These are phyloP conservation scores for Aethes cnicana DNA, from an alignment of 2,888 invertebrate species.

Conservation along the genomic window DNA sequence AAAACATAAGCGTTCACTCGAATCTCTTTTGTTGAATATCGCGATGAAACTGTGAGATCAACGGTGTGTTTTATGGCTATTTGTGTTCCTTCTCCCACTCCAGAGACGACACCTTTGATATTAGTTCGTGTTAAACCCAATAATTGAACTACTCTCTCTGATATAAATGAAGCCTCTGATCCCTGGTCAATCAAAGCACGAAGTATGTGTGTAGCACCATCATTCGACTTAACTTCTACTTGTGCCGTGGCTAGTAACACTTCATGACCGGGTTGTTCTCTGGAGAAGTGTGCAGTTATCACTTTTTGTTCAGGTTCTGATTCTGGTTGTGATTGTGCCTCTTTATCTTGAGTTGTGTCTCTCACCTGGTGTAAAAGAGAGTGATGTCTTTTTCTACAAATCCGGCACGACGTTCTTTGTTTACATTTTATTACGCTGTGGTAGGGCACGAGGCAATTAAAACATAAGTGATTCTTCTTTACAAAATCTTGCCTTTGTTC, in stretches of 20 bases:
- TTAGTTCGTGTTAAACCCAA: conserved; percentile 32
- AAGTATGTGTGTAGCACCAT: conserved; percentile 32
- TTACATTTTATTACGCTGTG: conserved; percentile 28
- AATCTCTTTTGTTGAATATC: neutral
- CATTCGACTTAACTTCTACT: conserved; percentile 29
- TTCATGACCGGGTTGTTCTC: conserved; percentile 34
- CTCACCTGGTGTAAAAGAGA: conserved; percentile 28
- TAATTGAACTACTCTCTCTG: conserved; percentile 33
- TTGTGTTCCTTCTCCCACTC: conserved; percentile 34
- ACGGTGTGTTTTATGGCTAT: conserved; percentile 32
- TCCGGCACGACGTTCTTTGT: conserved; percentile 30
- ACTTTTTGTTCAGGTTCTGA: conserved; percentile 18
- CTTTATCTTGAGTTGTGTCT: conserved; percentile 1
- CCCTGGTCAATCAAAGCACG: conserved; percentile 40
- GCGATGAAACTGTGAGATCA: conserved; percentile 19
- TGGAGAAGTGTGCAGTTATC: conserved; percentile 28
- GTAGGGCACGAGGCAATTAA: conserved; percentile 18
- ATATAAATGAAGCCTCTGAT: conserved; percentile 39
- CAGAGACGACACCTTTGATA: conserved; percentile 35
- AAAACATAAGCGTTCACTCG: conserved; percentile 32
- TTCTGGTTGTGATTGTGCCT: neutral
- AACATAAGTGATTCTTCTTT: conserved; percentile 5
- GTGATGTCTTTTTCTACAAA: conserved; percentile 33
- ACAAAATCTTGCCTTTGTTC: neutral
- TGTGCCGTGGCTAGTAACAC: conserved; percentile 33